These are phyloP conservation scores for Pomacea maculata DNA, from an alignment of 1,140 invertebrate genomes.

Conservation along the genomic window DNA sequence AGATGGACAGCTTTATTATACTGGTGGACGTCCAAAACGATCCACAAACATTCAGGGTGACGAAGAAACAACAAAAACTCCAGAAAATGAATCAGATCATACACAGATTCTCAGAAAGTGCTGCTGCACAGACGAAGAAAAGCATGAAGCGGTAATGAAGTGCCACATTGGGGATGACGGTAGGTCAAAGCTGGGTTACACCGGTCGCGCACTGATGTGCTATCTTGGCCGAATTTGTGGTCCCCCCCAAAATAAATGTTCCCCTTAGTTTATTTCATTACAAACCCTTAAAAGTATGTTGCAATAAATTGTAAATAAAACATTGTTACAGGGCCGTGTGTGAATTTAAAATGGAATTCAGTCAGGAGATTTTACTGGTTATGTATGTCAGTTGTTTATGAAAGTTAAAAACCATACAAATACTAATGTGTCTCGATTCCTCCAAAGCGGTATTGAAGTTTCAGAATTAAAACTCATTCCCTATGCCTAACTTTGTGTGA, in stretches of 20 bases:
- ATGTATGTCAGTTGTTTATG: no score
- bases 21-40: constrained; percentile 17
- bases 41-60: neutral
- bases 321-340: neutral
- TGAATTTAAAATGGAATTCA: no score
- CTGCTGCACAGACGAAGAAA: constrained; percentile 19
- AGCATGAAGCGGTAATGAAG: constrained; percentile 4
- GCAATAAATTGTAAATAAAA: neutral
- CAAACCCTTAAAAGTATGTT: neutral
- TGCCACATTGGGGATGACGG: constrained; percentile 21
- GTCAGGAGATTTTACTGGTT: no score
- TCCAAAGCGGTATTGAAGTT: no score
- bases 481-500: no score
- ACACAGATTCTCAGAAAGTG: constrained; percentile 1
- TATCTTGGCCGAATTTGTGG: neutral
- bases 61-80: constrained; percentile 12
- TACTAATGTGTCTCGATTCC: no score
- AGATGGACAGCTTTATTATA: constrained; percentile 19
- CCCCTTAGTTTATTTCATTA: no score
- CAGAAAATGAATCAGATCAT: constrained; percentile 4
- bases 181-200: constrained; percentile 13
- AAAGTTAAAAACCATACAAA: no score
- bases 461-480: no score
- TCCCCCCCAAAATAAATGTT: no score
- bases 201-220: neutral